Evolutionary conservation across 2,797 vertebrate species (phyloP).

Genomic region (Periophthalmus magnuspinnatus): DNA sequence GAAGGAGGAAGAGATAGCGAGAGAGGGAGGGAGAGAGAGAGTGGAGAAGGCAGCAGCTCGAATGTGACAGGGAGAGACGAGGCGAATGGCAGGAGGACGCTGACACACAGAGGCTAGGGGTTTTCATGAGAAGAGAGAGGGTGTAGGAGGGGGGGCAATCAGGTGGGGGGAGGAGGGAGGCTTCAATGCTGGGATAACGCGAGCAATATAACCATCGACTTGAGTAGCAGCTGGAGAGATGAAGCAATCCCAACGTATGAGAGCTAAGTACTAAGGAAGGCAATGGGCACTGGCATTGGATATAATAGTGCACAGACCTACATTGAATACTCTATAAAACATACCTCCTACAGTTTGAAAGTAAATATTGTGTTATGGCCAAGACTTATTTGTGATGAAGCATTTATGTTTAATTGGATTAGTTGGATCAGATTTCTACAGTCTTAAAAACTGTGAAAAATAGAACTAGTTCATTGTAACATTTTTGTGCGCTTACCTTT

Average conservation of each 20-base stretch:
- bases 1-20: slow-evolving; percentile 39
- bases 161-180: slow-evolving; percentile 62
- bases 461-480: too few relatives aligned
- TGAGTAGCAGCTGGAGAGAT: slow-evolving; percentile 82
- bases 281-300: not conserved
- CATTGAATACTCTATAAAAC: not conserved
- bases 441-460: too few relatives aligned
- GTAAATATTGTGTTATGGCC: not conserved
- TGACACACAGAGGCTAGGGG: slow-evolving; percentile 83
- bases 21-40: slow-evolving; percentile 34
- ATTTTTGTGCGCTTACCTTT: too few relatives aligned
- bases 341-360: not conserved
- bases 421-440: too few relatives aligned
- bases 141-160: slow-evolving; percentile 54
- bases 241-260: slow-evolving; percentile 29
- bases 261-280: not conserved
- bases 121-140: slow-evolving; percentile 75
- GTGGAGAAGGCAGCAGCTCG: slow-evolving; percentile 49
- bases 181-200: slow-evolving; percentile 68
- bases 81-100: slow-evolving; percentile 73
- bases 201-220: slow-evolving; percentile 71
- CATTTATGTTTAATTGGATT: not conserved
- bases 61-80: slow-evolving; percentile 65
- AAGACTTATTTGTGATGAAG: too few relatives aligned
- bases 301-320: not conserved